Percentiles rank a stretch among this genome's conserved stretches.
Evolutionary conservation across 1,140 invertebrate genomes (phyloP).

Genomic region (Caerostris darwini): DNA sequence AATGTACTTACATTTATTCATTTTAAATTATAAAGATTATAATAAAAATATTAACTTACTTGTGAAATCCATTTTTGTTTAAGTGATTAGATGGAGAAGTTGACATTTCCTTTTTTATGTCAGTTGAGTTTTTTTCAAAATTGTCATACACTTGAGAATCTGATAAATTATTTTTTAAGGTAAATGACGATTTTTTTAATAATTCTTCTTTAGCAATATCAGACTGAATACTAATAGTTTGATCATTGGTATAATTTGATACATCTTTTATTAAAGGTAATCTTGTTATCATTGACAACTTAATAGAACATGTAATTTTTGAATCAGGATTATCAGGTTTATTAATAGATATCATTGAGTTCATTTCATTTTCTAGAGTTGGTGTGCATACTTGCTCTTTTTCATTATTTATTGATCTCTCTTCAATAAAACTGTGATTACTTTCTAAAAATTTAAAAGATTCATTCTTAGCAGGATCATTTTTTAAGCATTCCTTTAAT

Average conservation of each 20-base stretch:
- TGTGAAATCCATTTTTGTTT: not conserved
- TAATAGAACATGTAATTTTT: constrained; percentile 69
- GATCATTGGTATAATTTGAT: constrained; percentile 32
- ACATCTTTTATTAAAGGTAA: not conserved
- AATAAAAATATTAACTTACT: constrained; percentile 12
- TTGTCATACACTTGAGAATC: not conserved
- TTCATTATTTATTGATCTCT: not conserved
- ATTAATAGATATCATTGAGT: not conserved
- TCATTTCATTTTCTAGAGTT: not conserved
- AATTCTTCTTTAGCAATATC: not conserved
- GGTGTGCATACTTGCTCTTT: not conserved
- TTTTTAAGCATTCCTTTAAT: not conserved
- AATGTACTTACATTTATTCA: too few species aligned
- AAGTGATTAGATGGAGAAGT: constrained; percentile 25
- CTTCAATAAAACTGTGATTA: not conserved
- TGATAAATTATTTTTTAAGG: not conserved
- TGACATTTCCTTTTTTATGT: constrained; percentile 44
- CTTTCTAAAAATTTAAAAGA: not conserved
- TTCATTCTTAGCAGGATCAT: not conserved
- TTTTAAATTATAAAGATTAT: not conserved
- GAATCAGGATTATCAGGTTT: constrained; percentile 20
- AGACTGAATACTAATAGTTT: not conserved
- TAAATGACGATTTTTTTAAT: not conserved
- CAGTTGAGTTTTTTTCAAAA: not conserved
- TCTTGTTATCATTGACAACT: constrained; percentile 61